Evolutionary conservation across 2,888 invertebrate species (phyloP).

Genomic region (Antheraea yamamai): DNA sequence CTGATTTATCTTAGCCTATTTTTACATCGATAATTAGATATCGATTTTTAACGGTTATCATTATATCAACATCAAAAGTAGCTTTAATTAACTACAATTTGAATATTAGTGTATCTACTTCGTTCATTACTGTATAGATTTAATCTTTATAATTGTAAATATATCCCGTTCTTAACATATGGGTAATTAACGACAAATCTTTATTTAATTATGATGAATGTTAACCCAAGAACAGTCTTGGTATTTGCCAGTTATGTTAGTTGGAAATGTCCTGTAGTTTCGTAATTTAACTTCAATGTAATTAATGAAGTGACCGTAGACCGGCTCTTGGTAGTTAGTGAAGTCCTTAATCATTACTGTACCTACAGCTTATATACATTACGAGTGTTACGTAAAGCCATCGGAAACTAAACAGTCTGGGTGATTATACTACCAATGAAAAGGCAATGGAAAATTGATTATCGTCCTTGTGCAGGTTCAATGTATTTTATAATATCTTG

Average conservation of each 20-base stretch:
- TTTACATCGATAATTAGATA: no score
- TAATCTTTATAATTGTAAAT: neutral
- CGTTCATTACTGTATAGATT: neutral
- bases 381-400: constrained; percentile 32
- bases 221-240: constrained; percentile 32
- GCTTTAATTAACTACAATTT: no score
- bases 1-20: no score
- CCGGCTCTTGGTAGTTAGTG: constrained; percentile 46
- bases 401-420: constrained; percentile 15
- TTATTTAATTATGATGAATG: constrained; percentile 23
- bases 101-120: no score
- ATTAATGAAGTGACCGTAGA: constrained; percentile 58
- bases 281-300: constrained; percentile 52
- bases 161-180: neutral
- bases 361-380: constrained; percentile 13
- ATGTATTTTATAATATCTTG: neutral
- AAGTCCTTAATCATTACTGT: constrained; percentile 44
- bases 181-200: constrained; percentile 3
- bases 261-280: constrained; percentile 35
- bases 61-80: no score
- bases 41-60: no score
- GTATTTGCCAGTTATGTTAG: constrained; percentile 25
- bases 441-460: neutral
- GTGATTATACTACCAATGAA: neutral
- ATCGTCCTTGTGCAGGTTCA: neutral